Evolutionary conservation across 2,797 vertebrate genomes (phyloP).

Genomic region (Hirundo rustica): DNA sequence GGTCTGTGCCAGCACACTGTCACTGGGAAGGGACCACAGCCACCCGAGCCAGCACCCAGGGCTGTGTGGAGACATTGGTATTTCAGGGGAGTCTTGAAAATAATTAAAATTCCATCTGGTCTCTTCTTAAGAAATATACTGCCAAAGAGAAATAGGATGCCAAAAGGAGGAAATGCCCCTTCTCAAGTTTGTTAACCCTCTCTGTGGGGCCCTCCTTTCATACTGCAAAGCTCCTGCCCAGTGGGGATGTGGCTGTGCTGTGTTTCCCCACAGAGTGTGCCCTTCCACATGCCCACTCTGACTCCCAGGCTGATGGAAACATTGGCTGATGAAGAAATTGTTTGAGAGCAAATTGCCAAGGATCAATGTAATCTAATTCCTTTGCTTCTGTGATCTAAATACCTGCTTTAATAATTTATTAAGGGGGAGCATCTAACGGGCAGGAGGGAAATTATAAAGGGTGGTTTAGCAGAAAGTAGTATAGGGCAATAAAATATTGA

Average conservation of each 20-base stretch:
- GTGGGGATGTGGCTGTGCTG: accelerated
- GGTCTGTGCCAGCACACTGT: accelerated
- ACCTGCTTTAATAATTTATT: conserved; percentile 70
- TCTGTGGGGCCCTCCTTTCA: not conserved
- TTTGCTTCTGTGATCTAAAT: conserved; percentile 73
- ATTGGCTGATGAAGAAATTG: conserved; percentile 52
- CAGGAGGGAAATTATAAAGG: conserved; percentile 21
- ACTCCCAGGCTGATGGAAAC: not conserved
- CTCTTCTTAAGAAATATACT: not conserved
- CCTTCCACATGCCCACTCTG: not conserved
- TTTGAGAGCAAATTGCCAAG: conserved; percentile 53
- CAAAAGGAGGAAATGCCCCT: not conserved
- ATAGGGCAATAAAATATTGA: conserved; percentile 10
- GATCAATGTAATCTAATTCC: conserved; percentile 76
- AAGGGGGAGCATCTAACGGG: not conserved
- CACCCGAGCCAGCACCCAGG: accelerated
- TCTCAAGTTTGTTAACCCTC: not conserved
- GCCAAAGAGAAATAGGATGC: not conserved
- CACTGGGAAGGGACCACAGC: not conserved
- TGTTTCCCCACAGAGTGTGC: not conserved
- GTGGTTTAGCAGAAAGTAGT: conserved; percentile 20
- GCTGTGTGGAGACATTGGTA: not conserved
- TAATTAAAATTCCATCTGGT: not conserved
- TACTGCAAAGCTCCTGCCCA: not conserved
- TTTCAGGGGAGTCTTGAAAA: not conserved